Evolutionary conservation across 1,140 invertebrate species (phyloP), one percentile per base, ranked within the genome.

Genomic region (Trichonephila clavipes): DNA sequence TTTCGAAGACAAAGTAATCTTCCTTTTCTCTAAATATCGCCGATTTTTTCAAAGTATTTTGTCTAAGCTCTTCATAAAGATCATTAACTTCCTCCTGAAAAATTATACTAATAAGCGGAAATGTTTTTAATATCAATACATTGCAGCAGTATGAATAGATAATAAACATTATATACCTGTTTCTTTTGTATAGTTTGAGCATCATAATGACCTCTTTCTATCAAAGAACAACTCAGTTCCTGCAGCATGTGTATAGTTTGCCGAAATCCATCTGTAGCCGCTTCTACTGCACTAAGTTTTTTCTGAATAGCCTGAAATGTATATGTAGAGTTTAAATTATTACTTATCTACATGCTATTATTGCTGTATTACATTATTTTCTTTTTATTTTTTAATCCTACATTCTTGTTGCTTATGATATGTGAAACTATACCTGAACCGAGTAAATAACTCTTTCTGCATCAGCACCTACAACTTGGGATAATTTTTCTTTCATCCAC

Each of bases 171-270:
- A 6, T 1, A 95, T 95, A 98, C 95, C 10, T 97, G 96, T 96
- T 99, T 99, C 28, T 97, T 96, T 94, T 97, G 97, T 94, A 99
- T 99, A 95, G 98, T 99, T 82, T 99, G 98, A 0, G 98, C 97
- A 96, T 99, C 99, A 96, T 99, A 99, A 96, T 99, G 99, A 10
- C 98, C 98, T 2, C 97, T 97, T 94, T 98, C 97, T 7, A 98
- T 97, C 96, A 99, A 99, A 95, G 98, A 96, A 18, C 97, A 95
- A 1, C 97, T 97, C 5, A 97, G 95, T 94, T 97, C 97, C 72
- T 96, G 96, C n/a, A 98, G 95, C 95, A 97, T 97, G 1, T 97
- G 96, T 51, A 98, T 96, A 16, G 96, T 97, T 2, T 96, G 95
- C 93, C 97, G 96, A 94, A 98, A 98, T 66, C 97, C 96, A 12